Evolutionary conservation across 1,140 invertebrate species (phyloP), one percentile per base, ranked within the genome.

Genomic region (Lamellibrachia luymesi): DNA sequence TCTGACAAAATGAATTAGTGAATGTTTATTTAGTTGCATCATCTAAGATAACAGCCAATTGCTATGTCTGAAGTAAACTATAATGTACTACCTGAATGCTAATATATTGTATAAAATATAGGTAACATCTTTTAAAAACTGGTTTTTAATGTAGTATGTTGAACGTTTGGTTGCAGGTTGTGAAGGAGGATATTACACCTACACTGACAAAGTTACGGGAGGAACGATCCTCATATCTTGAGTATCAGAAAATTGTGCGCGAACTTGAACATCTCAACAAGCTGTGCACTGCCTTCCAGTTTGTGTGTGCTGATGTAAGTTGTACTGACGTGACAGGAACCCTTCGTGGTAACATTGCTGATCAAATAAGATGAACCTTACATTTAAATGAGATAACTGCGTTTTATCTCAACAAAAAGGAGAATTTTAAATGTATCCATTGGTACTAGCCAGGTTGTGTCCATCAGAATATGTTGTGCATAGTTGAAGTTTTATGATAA

Each of bases 161-260:
- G 13, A 22, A 10, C 13, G 25, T 80, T 22, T 80, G 64, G 90
- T 95, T 95, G 92, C 94, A 98, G 98, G 97, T 99, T 93, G 96
- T 99, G 6, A 97, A 97, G 92, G 98, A 99, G 96, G 98, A 99
- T 95, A 98, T 99, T 90, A 97, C 97, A 49, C 99, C 99, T 0
- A 98, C 98, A 95, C 96, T 99, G 91, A 97, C 97, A 52, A 99
- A 98, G 96, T 96, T 99, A 50, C 98, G 98, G 95, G 97, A 98
- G 94, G 98, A 99, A 95, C 97, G 98, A 90, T 96, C 97, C 1
- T 97, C 98, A 93, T 99, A 98, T 96, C 97, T 98, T 91, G 98
- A 99, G 96, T 99, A 98, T 95, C 98, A 99, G 96, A 98, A 98
- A 95, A 94, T 97, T 49, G 94, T 95, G 1, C 97, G 98, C 94